Evolutionary conservation across 2,797 vertebrate genomes (phyloP), one percentile per base, ranked within the genome.

Genomic region (Neostethus bicornis): DNA sequence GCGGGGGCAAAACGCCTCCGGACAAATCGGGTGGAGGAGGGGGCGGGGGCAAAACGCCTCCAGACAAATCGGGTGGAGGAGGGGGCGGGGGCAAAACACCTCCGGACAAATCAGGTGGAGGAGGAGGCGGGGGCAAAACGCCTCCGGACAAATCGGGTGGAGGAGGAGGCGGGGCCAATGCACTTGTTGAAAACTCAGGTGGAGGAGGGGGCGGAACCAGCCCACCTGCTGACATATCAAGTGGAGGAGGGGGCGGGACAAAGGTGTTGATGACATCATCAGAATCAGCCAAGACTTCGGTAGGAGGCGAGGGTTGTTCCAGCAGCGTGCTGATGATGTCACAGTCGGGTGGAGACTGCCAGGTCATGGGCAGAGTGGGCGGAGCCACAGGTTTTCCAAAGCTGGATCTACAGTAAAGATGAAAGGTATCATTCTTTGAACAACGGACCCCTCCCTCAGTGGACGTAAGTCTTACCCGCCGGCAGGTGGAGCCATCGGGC

Each of bases 341-440:
- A 66, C 60, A 12, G 11, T 86, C 81, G 17, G 80, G 60, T 1
- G 62, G 58, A 12, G 59, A 45, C 5, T 73, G 73, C 72, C 56
- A 81, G 39, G 39, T 61, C 21, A 80, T 7, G 7, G 91, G 89
- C 11, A 86, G 71, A 7, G 80, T 75, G 38, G 91, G 89, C 3
- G 84, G 83, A 26, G 85, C 71, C 4, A 91, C 89, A 1, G 81
- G 73, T 51, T 83, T 91, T 20, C 91, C 89, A 50, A 91, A 91
- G 38, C 89, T 92, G 20, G 88, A 92, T 29, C 89, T 89, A 67
- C 2, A 52, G 7, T 54, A 51, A 8, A 69, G n/a, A 25, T 52
- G 26, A 17, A 42, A 25, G 2, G 21, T 14, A 28, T 28, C 4
- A 17, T 5, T 44, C 11, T 16, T 4, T 17, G 21, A 23, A 5